phyloP scores from a whole-genome alignment of 2,888 invertebrate species.

The Spodoptera exigua region DNA sequence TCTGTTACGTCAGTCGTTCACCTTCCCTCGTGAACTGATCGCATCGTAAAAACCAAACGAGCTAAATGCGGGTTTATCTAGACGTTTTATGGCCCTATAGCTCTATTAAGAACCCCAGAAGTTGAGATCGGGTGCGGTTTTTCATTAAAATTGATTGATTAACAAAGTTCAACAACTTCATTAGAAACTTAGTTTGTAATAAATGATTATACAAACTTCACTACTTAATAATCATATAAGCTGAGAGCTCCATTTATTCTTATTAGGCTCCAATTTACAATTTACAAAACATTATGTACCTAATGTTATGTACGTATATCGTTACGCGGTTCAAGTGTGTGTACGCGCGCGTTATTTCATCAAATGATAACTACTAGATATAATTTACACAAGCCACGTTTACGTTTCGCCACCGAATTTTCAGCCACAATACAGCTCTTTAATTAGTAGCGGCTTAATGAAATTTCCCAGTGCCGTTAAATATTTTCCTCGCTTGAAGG shows the following conservation, averaged over 20 bases:
- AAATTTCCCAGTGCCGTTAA: conserved; percentile 67
- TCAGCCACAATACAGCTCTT: conserved; percentile 66
- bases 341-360: conserved; percentile 13
- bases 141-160: conserved; percentile 60
- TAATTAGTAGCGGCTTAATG: conserved; percentile 72
- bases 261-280: conserved; percentile 33
- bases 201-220: conserved; percentile 42
- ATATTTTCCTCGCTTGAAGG: conserved; percentile 65
- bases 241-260: conserved; percentile 24
- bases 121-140: conserved; percentile 40
- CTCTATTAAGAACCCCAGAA: conserved; percentile 50
- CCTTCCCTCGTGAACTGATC: conserved; percentile 40
- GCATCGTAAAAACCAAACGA: conserved; percentile 45
- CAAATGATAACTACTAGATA: conserved; percentile 48
- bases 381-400: conserved; percentile 62
- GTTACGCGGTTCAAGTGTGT: no score
- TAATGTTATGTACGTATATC: no score
- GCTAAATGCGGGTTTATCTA: conserved; percentile 40
- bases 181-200: conserved; percentile 39
- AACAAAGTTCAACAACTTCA: conserved; percentile 48
- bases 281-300: conserved; percentile 29
- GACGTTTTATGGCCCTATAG: conserved; percentile 32
- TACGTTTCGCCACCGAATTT: conserved; percentile 54
- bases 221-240: conserved; percentile 42
- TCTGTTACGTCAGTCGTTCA: conserved; percentile 43